A percentile compares a stretch with the other conserved stretches of the same genome.
These are phyloP conservation scores for Ophion obscuratus DNA, from an alignment of 2,888 invertebrate genomes.

Conservation along the genomic window DNA sequence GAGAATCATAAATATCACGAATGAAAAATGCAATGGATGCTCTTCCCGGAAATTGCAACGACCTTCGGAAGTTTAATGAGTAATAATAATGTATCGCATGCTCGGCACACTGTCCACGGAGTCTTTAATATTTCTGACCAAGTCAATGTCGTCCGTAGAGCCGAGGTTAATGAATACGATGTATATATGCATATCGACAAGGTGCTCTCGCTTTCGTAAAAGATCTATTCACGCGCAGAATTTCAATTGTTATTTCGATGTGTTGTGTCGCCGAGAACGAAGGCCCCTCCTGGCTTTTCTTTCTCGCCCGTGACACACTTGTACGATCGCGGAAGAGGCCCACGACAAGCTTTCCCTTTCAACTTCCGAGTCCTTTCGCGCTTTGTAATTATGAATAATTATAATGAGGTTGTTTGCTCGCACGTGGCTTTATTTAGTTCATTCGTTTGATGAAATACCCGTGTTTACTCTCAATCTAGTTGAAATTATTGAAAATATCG, in stretches of 20 bases:
- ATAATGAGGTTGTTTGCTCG: background rate
- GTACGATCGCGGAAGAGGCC: constrained; percentile 14
- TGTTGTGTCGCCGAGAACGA: constrained; percentile 27
- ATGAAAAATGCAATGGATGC: background rate
- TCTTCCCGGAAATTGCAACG: constrained; percentile 1
- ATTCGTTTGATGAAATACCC: too few species aligned
- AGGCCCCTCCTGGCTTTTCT: constrained; percentile 27
- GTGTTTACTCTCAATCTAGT: too few species aligned
- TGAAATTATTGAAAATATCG: too few species aligned
- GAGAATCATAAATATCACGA: background rate
- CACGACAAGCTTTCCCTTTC: background rate
- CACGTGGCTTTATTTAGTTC: background rate
- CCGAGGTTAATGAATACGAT: constrained; percentile 37
- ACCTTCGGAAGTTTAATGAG: background rate
- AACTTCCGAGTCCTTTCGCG: background rate
- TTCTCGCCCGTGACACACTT: constrained; percentile 55
- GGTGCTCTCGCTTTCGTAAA: constrained; percentile 52
- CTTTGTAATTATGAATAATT: background rate
- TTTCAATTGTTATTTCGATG: constrained; percentile 52
- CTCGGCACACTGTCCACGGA: constrained; percentile 29
- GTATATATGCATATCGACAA: background rate
- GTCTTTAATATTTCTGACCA: constrained; percentile 41
- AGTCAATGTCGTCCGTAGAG: constrained; percentile 46
- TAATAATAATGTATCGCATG: constrained; percentile 24
- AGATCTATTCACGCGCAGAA: constrained; percentile 46